phyloP scores from a whole-genome alignment of 1,140 invertebrate genomes.

The Drosophila insularis region DNA sequence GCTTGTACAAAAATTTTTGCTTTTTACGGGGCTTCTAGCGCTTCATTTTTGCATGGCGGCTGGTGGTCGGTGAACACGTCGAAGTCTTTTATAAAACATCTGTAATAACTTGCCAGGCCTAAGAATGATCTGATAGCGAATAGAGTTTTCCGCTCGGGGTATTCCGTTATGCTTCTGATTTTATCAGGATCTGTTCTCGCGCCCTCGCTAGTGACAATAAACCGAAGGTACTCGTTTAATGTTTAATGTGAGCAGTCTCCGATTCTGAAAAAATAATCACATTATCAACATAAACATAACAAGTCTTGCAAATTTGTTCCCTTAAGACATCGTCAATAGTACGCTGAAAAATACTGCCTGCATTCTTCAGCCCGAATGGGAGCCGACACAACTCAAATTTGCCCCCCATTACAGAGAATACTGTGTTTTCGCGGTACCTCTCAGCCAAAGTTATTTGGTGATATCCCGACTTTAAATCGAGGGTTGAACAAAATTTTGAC shows the following conservation, averaged over 20 bases:
- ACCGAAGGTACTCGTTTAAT: background rate
- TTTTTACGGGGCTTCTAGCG: background rate
- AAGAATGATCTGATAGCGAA: background rate
- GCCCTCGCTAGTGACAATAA: background rate
- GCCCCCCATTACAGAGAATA: no score
- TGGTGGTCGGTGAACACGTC: background rate
- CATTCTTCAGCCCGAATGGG: background rate
- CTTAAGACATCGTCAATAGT: background rate
- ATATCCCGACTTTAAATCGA: background rate
- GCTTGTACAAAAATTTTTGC: background rate
- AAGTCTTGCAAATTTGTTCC: background rate
- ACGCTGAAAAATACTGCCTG: background rate
- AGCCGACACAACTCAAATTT: background rate
- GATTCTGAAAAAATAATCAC: background rate
- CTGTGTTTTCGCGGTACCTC: no score
- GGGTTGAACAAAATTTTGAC: background rate
- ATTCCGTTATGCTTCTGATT: background rate
- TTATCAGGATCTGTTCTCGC: background rate
- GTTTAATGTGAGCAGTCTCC: background rate
- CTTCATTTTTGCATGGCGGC: background rate
- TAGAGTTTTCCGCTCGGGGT: background rate
- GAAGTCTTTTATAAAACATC: conserved; percentile 1
- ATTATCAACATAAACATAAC: background rate
- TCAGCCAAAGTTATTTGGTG: background rate
- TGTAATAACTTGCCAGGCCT: background rate